phyloP scores from a whole-genome alignment of 1,140 invertebrate species.

The Drosophila nikananu region DNA sequence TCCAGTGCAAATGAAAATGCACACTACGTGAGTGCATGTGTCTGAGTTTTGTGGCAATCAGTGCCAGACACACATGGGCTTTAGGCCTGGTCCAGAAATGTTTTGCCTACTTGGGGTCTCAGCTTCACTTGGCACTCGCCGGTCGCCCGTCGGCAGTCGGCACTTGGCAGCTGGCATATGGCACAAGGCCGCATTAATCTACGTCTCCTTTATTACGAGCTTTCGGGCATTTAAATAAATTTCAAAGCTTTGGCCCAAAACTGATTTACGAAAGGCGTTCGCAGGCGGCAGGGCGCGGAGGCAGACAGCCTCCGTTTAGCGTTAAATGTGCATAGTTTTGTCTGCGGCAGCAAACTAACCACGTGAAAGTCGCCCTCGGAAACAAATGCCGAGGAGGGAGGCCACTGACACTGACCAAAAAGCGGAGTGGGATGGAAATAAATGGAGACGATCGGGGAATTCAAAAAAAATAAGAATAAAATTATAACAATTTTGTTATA shows the following conservation, averaged over 20 bases:
- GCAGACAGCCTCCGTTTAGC: slow-evolving; percentile 53
- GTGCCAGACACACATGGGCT: slow-evolving; percentile 56
- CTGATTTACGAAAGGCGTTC: slow-evolving; percentile 65
- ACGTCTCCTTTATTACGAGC: slow-evolving; percentile 76
- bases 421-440: no score
- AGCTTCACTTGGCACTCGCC: slow-evolving; percentile 46
- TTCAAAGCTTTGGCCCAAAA: slow-evolving; percentile 71
- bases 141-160: slow-evolving; percentile 16
- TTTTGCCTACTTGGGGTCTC: slow-evolving; percentile 54
- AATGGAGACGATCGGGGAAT: neutral
- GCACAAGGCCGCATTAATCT: slow-evolving; percentile 74
- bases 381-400: slow-evolving; percentile 50
- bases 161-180: slow-evolving; percentile 62
- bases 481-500: no score
- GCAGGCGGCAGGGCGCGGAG: slow-evolving; percentile 31
- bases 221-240: slow-evolving; percentile 82
- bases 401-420: neutral
- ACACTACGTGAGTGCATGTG: slow-evolving; percentile 17
- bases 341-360: slow-evolving; percentile 68
- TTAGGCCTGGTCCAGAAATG: slow-evolving; percentile 69
- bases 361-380: slow-evolving; percentile 70
- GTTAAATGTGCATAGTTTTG: slow-evolving; percentile 77
- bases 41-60: slow-evolving; percentile 61
- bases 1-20: slow-evolving; percentile 72
- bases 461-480: no score